These are phyloP conservation scores for Xiphophorus birchmanni DNA, from an alignment of 2,797 vertebrate genomes.

Conservation along the genomic window DNA sequence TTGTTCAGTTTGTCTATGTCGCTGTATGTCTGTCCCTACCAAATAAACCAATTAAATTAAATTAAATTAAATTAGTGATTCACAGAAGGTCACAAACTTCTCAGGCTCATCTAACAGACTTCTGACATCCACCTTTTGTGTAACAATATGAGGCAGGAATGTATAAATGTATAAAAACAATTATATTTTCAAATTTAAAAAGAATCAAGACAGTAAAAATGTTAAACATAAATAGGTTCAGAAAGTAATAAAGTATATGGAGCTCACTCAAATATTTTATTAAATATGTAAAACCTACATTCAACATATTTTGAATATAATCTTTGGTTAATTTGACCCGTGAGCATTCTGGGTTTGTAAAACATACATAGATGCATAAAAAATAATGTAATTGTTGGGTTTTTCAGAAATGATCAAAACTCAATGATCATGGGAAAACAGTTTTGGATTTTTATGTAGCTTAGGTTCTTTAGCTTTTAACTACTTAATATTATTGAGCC, in stretches of 20 bases:
- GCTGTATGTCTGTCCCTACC: too few species aligned
- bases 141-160: constrained; percentile 26
- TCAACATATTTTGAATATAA: neutral
- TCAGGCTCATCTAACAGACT: constrained; percentile 26
- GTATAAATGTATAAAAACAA: neutral
- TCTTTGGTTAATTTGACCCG: neutral
- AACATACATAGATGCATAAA: neutral
- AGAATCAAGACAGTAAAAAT: neutral
- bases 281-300: neutral
- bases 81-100: constrained; percentile 29
- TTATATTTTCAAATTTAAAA: neutral
- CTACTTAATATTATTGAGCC: neutral
- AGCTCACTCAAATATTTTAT: neutral
- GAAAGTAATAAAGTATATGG: neutral
- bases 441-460: neutral
- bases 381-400: neutral
- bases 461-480: neutral
- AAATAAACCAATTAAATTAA: too few species aligned
- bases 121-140: constrained; percentile 45
- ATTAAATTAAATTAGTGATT: too few species aligned
- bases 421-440: neutral
- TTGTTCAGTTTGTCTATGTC: too few species aligned
- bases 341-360: neutral
- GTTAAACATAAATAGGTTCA: neutral
- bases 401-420: neutral